Base-by-base conservation (phyloP, 2,888 invertebrate genomes). In the Lymantria dispar region DNA sequence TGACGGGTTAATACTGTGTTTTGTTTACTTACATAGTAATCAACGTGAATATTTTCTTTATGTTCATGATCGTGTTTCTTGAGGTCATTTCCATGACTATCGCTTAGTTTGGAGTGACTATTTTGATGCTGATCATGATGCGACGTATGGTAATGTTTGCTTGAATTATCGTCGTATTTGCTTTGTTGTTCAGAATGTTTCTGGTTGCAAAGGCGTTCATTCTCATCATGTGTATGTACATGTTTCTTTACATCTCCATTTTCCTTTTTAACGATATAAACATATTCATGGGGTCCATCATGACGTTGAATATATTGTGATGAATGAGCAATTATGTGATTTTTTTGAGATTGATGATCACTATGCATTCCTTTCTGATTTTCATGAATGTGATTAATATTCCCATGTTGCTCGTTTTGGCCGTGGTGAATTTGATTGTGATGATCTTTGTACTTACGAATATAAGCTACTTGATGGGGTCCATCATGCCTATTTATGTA, bases 271-370 rank as follows among this genome's bases (percentile, higher is more conserved):
- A 7, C 9, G 8, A 48, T 48, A 14, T 44, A 44, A 1, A 31
- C 15, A 13, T 44, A 40, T 7, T 46, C 45, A 30, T 15, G 37
- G 9, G 37, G 31, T 3, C 14, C 36, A 12, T 45, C 43, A 14
- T 53, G 33, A 1, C 43, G 44, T 9, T 48, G 38, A 8, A 52
- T 37, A 42, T 43, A 48, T 11, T 46, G 43, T 7, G 43, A 48
- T 3, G 43, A 52, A 10, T 40, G 22, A 1, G 44, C 48, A 33
- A 33, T 10, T 33, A 7, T 33, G 22, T 31, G 39, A 11, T 43
- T 15, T 15, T 43, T 31, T 11, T 48, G 11, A 3, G 43, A 38
- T 12, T 48, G 14, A 30, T 43, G 12, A 8, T 44, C 33, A 33
- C 8, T 8, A 10, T 33, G 33, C 8, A 1, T 33, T 33, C 8